Evolutionary conservation across 2,113 vertebrate genomes (phyloP).

Genomic region (Sprattus sprattus): DNA sequence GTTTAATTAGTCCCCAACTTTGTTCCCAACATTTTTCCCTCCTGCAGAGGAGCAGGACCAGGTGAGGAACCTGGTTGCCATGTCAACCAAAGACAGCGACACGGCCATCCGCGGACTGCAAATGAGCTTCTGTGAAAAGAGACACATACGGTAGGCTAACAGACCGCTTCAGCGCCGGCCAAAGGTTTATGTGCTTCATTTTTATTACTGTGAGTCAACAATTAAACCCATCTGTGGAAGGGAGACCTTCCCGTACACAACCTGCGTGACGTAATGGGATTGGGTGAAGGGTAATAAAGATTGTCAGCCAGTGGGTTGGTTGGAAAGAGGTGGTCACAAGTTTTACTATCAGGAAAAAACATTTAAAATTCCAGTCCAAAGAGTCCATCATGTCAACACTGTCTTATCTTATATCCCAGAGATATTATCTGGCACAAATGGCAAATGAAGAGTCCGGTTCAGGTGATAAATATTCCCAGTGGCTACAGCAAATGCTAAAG

Average conservation of each 20-base stretch:
- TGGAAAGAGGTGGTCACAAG: background rate
- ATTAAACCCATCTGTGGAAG: background rate
- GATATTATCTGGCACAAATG: background rate
- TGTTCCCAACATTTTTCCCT: background rate
- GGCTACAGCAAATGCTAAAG: background rate
- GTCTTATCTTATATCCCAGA: background rate
- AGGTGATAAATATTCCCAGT: background rate
- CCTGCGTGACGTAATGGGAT: background rate
- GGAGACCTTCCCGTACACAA: background rate
- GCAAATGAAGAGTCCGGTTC: background rate
- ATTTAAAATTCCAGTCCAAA: background rate
- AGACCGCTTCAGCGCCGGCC: background rate
- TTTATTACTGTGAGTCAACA: background rate
- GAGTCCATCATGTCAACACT: background rate
- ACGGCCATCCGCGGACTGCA: slow-evolving; percentile 77
- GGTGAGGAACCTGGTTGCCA: slow-evolving; percentile 68
- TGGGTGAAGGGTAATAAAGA: background rate
- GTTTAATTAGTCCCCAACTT: background rate
- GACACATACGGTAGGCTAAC: slow-evolving; percentile 54
- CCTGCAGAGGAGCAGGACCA: slow-evolving; percentile 70
- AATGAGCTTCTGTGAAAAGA: slow-evolving; percentile 79
- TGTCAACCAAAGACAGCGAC: slow-evolving; percentile 73
- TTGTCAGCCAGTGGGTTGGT: background rate
- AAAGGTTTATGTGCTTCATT: background rate
- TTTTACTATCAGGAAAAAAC: background rate